Conservation (phyloP, 2,888 invertebrate genomes). For the Heteromurus nitidus region DNA sequence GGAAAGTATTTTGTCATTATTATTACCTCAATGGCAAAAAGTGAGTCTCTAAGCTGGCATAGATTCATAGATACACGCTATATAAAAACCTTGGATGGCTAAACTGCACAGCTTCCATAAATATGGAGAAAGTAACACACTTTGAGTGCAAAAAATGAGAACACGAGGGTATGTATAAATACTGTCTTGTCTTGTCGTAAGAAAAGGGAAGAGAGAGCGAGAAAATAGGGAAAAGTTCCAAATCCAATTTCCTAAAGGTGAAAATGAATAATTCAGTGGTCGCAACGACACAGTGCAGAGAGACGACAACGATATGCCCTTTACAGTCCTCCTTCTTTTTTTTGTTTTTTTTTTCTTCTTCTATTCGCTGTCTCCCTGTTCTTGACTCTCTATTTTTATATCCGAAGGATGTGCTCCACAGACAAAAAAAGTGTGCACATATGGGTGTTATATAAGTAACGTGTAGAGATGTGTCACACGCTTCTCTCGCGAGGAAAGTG, state of each 20-base stretch:
- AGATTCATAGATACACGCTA: too few relatives aligned
- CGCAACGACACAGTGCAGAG: slow-evolving; percentile 40
- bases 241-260: slow-evolving; percentile 64
- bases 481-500: slow-evolving; percentile 23
- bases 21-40: slow-evolving; percentile 56
- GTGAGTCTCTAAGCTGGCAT: slow-evolving; percentile 29
- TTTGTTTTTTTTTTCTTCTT: slow-evolving; percentile 23
- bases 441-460: neutral
- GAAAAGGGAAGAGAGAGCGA: slow-evolving; percentile 2
- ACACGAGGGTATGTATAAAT: too few relatives aligned
- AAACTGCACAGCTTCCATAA: too few relatives aligned
- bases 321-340: slow-evolving; percentile 9
- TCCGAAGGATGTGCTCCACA: neutral
- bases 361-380: slow-evolving; percentile 3
- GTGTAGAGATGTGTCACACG: slow-evolving; percentile 31
- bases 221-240: slow-evolving; percentile 55
- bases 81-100: too few relatives aligned
- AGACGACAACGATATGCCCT: slow-evolving; percentile 6
- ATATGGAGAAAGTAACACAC: slow-evolving; percentile 11
- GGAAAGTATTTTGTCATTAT: slow-evolving; percentile 61
- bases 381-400: slow-evolving; percentile 27
- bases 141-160: too few relatives aligned
- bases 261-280: slow-evolving; percentile 65
- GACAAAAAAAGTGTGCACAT: slow-evolving; percentile 3
- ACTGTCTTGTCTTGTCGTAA: too few relatives aligned